These are phyloP conservation scores for Saturnia japonica DNA, from an alignment of 2,888 invertebrate species.

Conservation along the genomic window DNA sequence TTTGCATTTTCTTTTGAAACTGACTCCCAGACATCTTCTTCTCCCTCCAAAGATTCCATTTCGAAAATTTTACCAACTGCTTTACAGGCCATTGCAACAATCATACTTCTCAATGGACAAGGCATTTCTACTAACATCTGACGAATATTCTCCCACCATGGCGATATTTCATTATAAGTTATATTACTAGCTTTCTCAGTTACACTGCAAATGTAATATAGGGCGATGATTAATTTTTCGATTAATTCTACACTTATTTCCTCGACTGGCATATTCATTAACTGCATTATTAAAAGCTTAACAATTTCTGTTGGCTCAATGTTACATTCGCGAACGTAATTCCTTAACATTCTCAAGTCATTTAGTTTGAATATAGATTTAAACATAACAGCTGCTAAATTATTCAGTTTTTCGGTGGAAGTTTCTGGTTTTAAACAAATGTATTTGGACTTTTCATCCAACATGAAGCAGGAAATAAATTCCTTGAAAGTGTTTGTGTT, in stretches of 20 bases:
- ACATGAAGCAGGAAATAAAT: constrained; percentile 80
- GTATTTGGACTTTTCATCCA: constrained; percentile 55
- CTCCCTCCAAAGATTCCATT: constrained; percentile 68
- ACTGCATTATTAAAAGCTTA: constrained; percentile 86
- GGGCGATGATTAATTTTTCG: constrained; percentile 84
- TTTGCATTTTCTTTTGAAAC: constrained; percentile 92
- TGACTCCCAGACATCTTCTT: constrained; percentile 88
- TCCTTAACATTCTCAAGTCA: constrained; percentile 47
- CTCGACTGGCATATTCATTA: constrained; percentile 85
- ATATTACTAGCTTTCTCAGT: constrained; percentile 83
- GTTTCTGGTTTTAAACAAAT: constrained; percentile 55
- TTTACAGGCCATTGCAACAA: constrained; percentile 92
- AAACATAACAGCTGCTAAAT: constrained; percentile 59
- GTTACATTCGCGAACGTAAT: constrained; percentile 54
- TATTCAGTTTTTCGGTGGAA: constrained; percentile 55
- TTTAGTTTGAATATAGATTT: constrained; percentile 74
- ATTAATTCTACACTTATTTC: constrained; percentile 81
- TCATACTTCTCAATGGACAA: constrained; percentile 89
- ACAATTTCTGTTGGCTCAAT: constrained; percentile 85
- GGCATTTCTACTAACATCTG: constrained; percentile 87
- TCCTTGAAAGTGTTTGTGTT: constrained; percentile 76
- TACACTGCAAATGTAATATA: constrained; percentile 85
- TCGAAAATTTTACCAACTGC: constrained; percentile 84
- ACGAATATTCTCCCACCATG: constrained; percentile 92
- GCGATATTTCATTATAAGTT: constrained; percentile 86